phyloP scores from a whole-genome alignment of 1,140 invertebrate species.

The Micrasema minimum region DNA sequence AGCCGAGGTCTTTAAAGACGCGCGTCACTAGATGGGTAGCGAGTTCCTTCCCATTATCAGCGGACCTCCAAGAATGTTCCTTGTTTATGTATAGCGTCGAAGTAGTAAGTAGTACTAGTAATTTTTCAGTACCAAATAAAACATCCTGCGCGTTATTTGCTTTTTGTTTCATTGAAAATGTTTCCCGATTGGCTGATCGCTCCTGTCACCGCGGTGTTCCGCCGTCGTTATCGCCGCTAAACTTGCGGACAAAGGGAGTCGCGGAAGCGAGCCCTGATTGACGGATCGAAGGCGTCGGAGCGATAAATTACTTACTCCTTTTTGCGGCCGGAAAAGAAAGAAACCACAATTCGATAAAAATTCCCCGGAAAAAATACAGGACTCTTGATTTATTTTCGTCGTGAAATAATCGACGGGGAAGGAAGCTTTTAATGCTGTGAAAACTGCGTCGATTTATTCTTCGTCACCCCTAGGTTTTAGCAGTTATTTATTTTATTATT shows the following conservation, averaged over 20 bases:
- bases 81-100: too few relatives aligned
- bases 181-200: neutral
- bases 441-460: too few relatives aligned
- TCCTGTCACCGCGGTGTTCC: constrained; percentile 4
- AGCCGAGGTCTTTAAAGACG: too few relatives aligned
- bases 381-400: constrained; percentile 15
- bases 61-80: too few relatives aligned
- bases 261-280: constrained; percentile 24
- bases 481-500: too few relatives aligned
- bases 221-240: constrained; percentile 21
- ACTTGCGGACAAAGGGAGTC: constrained; percentile 26
- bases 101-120: too few relatives aligned
- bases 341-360: constrained; percentile 27
- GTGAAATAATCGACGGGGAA: neutral
- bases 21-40: too few relatives aligned
- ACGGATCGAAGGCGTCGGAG: constrained; percentile 32
- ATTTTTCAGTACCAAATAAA: too few relatives aligned
- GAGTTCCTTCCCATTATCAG: too few relatives aligned
- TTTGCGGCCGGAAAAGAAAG: constrained; percentile 25
- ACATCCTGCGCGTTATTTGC: too few relatives aligned
- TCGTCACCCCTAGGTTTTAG: too few relatives aligned
- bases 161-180: constrained; percentile 25
- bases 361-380: constrained; percentile 13
- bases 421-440: neutral
- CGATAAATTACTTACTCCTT: constrained; percentile 37